Evolutionary conservation across 2,888 invertebrate species (phyloP).

Genomic region (Plusia festucae): DNA sequence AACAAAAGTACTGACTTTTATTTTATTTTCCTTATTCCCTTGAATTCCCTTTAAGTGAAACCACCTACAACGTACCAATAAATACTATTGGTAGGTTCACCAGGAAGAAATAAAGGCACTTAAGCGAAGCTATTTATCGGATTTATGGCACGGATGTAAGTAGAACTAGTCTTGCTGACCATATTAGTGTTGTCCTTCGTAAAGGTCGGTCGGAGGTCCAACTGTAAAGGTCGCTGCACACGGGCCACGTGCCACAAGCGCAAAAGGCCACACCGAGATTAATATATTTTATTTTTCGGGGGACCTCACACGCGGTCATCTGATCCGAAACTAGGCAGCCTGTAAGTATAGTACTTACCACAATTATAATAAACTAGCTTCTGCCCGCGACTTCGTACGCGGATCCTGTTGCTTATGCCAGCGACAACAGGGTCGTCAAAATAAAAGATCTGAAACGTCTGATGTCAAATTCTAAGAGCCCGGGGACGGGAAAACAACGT

Average conservation of each 20-base stretch:
- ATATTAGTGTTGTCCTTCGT: not conserved
- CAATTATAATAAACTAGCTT: too few relatives aligned
- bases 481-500: too few relatives aligned
- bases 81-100: not conserved
- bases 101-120: constrained; percentile 4
- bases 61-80: constrained; percentile 1
- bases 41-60: not conserved
- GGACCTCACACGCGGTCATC: too few relatives aligned
- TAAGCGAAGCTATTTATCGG: constrained; percentile 1
- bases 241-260: not conserved
- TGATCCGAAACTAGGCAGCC: too few relatives aligned
- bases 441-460: too few relatives aligned
- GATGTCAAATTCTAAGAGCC: too few relatives aligned
- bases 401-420: too few relatives aligned
- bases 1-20: not conserved
- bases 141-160: constrained; percentile 4
- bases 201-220: not conserved
- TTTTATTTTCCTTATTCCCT: not conserved
- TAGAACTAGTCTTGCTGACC: constrained; percentile 6
- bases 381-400: too few relatives aligned
- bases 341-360: too few relatives aligned
- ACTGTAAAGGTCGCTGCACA: not conserved
- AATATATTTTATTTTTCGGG: too few relatives aligned
- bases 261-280: too few relatives aligned
- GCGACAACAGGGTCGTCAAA: too few relatives aligned